Evolutionary conservation across 2,888 invertebrate species (phyloP).

Genomic region (Cheilosia grossa): DNA sequence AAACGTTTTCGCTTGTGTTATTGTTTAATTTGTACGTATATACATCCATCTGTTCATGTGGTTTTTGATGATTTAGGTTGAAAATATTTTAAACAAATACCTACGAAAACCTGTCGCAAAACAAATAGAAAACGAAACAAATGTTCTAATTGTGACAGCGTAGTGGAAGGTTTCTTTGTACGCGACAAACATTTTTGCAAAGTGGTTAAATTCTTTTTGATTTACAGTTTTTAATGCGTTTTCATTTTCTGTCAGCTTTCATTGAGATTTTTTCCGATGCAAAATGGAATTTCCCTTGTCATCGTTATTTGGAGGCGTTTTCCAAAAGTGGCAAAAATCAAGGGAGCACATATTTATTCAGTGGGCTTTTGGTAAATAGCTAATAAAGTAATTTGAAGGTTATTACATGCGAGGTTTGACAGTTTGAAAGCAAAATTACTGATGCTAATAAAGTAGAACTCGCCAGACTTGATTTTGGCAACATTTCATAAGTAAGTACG

Average conservation of each 20-base stretch:
- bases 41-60: neutral
- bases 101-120: conserved; percentile 13
- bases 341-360: too few relatives aligned
- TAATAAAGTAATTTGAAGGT: neutral
- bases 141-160: conserved; percentile 7
- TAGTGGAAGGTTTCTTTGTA: conserved; percentile 43
- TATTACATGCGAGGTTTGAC: neutral
- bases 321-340: too few relatives aligned
- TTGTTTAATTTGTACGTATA: conserved; percentile 30
- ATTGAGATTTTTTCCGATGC: conserved; percentile 9
- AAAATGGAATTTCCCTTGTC: too few relatives aligned
- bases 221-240: neutral
- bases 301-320: too few relatives aligned
- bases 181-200: conserved; percentile 53
- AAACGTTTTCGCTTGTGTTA: conserved; percentile 58
- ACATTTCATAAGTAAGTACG: too few relatives aligned
- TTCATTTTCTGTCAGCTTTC: conserved; percentile 7
- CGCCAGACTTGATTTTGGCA: too few relatives aligned
- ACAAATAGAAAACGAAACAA: conserved; percentile 43
- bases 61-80: conserved; percentile 33
- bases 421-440: neutral
- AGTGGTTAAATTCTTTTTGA: conserved; percentile 42
- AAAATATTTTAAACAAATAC: conserved; percentile 42
- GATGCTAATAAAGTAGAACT: too few relatives aligned
- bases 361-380: neutral